Conservation (phyloP, 2,797 vertebrate genomes). For the Mus spretus region DNA sequence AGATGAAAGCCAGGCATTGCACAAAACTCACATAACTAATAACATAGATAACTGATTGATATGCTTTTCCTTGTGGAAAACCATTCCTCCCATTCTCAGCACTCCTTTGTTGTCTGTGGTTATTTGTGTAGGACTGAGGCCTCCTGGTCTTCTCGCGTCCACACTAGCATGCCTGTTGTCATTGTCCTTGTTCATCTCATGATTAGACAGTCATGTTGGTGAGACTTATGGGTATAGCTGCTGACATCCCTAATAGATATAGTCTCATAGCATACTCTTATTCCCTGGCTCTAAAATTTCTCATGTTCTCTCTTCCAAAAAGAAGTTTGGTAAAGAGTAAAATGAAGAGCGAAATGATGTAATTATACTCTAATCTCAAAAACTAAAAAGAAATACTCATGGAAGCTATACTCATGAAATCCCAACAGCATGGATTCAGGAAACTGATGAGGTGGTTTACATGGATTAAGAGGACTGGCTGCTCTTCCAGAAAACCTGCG, state of each 20-base stretch:
- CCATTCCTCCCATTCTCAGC: not conserved
- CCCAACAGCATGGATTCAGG: too few relatives aligned
- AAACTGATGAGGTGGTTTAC: not conserved
- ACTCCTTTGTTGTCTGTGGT: too few relatives aligned
- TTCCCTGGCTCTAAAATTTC: not conserved
- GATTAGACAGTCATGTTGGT: not conserved
- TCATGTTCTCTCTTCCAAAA: not conserved
- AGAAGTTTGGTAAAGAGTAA: not conserved
- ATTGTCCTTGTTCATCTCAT: not conserved
- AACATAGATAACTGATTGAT: not conserved
- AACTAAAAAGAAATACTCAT: not conserved
- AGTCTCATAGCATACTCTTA: not conserved
- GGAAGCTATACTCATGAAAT: too few relatives aligned
- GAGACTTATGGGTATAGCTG: not conserved
- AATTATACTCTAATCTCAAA: not conserved
- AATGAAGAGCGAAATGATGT: not conserved
- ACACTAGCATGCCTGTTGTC: too few relatives aligned
- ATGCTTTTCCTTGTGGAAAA: not conserved
- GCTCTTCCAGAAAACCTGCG: not conserved
- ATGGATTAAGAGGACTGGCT: not conserved
- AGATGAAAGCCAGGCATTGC: not conserved
- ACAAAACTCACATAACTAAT: not conserved
- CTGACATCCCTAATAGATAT: not conserved
- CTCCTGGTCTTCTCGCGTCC: not conserved
- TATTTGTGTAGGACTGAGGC: not conserved